Evolutionary conservation across 2,888 invertebrate species (phyloP).

Genomic region (Pseudanteris insignis): DNA sequence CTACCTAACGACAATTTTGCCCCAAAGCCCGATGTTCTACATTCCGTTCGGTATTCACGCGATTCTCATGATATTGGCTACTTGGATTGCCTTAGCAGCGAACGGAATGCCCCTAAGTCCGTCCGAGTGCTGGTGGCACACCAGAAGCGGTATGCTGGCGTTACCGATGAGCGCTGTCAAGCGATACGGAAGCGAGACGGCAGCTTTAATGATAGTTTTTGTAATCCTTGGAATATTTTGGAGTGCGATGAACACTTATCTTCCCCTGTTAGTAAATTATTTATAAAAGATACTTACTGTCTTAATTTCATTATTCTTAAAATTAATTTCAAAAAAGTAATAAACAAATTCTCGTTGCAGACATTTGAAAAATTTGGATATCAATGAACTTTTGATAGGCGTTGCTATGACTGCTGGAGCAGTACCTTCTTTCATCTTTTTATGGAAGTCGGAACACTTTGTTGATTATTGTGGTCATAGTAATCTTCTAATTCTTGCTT

Average conservation of each 20-base stretch:
- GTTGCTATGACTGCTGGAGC: constrained; percentile 76
- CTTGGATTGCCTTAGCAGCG: constrained; percentile 54
- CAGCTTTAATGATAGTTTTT: constrained; percentile 75
- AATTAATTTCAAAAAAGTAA: too few relatives aligned
- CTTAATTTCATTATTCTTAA: too few relatives aligned
- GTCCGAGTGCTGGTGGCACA: constrained; percentile 90
- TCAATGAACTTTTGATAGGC: constrained; percentile 72
- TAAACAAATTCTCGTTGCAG: too few relatives aligned
- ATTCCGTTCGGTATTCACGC: constrained; percentile 70
- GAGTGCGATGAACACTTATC: constrained; percentile 81
- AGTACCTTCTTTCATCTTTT: constrained; percentile 75
- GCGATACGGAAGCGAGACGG: constrained; percentile 79
- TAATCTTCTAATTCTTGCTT: constrained; percentile 84
- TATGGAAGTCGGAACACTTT: constrained; percentile 82
- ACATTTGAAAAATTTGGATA: constrained; percentile 71
- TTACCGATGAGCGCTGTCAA: constrained; percentile 83
- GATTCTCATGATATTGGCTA: constrained; percentile 69
- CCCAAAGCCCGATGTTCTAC: constrained; percentile 62
- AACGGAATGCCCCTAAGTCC: constrained; percentile 80
- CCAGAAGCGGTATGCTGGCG: constrained; percentile 78
- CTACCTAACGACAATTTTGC: constrained; percentile 51
- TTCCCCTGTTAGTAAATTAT: constrained; percentile 73
- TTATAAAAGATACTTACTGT: too few relatives aligned
- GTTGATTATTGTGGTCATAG: constrained; percentile 86
- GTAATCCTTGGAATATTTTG: constrained; percentile 80